Conservation (phyloP, 1,140 invertebrate species). For the Drosophila tristis region DNA sequence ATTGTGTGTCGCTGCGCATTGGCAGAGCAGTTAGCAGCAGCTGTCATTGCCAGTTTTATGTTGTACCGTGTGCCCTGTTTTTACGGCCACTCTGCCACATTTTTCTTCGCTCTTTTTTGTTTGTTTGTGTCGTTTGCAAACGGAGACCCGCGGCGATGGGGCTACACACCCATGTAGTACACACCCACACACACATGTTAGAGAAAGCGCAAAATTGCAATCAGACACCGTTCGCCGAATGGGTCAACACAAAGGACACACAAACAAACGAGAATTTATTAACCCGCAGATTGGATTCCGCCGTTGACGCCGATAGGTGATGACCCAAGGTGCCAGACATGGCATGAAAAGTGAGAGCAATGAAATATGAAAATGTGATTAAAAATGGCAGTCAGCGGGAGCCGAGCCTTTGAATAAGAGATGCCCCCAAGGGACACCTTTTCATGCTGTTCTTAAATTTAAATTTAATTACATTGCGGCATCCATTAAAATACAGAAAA, state of each 20-base stretch:
- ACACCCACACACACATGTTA: background rate
- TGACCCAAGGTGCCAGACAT: conserved; percentile 6
- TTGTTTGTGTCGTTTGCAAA: background rate
- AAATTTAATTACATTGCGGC: too few species aligned
- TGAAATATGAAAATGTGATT: conserved; percentile 37
- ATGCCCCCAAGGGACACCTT: background rate
- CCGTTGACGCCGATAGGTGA: conserved; percentile 14
- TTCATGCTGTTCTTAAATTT: background rate
- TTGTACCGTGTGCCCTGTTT: conserved; percentile 17
- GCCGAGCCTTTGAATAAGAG: too few species aligned
- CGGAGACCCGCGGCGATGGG: background rate
- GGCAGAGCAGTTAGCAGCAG: conserved; percentile 5
- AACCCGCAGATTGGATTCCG: conserved; percentile 20
- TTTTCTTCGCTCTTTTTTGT: conserved; percentile 6
- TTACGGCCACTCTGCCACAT: conserved; percentile 8
- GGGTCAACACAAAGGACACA: conserved; percentile 23
- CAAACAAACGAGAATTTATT: conserved; percentile 24
- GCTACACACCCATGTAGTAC: too few species aligned
- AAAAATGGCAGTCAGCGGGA: background rate
- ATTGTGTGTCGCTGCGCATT: conserved; percentile 7
- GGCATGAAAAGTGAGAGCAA: conserved; percentile 23
- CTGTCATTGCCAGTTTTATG: conserved; percentile 24
- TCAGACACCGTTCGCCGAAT: conserved; percentile 7
- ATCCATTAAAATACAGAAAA: too few species aligned
- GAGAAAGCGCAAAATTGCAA: conserved; percentile 22